A percentile compares a stretch with the other conserved stretches of the same genome.
Evolutionary conservation across 2,797 vertebrate genomes (phyloP).

Genomic region (Fistularia commersonii): DNA sequence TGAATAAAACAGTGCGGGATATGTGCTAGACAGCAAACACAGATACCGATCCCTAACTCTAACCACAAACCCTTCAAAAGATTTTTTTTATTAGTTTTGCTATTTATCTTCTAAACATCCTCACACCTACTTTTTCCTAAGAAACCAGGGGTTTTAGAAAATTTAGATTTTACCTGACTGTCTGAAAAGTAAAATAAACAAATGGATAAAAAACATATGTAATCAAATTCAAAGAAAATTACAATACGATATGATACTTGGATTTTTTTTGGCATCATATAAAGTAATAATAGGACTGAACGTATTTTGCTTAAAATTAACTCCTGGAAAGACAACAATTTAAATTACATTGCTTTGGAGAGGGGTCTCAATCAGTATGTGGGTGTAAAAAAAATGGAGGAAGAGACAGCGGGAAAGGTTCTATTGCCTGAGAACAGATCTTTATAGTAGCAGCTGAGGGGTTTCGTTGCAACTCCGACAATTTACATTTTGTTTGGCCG

Average conservation of each 20-base stretch:
- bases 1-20: no score
- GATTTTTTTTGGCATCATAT: slow-evolving; percentile 12
- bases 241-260: background rate
- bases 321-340: no score
- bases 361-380: slow-evolving; percentile 33
- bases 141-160: no score
- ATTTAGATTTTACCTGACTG: no score
- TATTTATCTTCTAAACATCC: no score
- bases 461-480: slow-evolving; percentile 67
- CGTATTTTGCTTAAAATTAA: slow-evolving; percentile 8
- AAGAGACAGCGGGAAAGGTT: slow-evolving; percentile 33
- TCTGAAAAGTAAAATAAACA: no score
- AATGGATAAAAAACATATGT: background rate
- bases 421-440: slow-evolving; percentile 66
- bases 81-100: no score
- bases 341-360: background rate
- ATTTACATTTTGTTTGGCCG: slow-evolving; percentile 74
- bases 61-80: no score
- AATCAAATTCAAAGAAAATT: background rate
- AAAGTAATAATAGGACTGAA: slow-evolving; percentile 20
- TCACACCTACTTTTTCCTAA: no score
- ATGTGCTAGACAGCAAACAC: no score
- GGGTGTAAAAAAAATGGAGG: slow-evolving; percentile 29
- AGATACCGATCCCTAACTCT: no score
- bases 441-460: slow-evolving; percentile 76